A percentile compares a stretch with the other conserved stretches of the same genome.
Conservation (phyloP, 2,113 vertebrate genomes). For the Lepisosteus osseus region DNA sequence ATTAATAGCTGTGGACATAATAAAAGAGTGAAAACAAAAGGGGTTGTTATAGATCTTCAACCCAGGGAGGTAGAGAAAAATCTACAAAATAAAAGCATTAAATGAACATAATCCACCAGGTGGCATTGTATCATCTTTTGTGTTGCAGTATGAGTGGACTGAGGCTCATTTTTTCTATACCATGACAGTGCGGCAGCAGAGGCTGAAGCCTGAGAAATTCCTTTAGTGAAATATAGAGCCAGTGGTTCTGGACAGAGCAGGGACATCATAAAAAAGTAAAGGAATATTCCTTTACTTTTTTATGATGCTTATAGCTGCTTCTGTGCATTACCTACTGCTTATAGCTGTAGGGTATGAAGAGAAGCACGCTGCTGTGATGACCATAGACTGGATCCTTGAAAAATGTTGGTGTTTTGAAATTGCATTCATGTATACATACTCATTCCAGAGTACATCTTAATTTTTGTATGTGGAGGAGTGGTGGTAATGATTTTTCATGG, state of each 20-base stretch:
- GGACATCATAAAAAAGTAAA: not conserved
- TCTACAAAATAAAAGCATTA: too few species aligned
- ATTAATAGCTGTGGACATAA: too few species aligned
- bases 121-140: not conserved
- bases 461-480: too few species aligned
- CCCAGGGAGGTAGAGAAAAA: not conserved
- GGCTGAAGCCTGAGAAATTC: too few species aligned
- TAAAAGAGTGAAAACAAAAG: too few species aligned
- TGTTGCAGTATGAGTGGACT: not conserved
- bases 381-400: conserved; percentile 24
- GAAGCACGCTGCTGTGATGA: conserved; percentile 30
- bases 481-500: too few species aligned
- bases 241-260: too few species aligned
- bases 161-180: too few species aligned
- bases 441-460: not conserved
- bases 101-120: conserved; percentile 4
- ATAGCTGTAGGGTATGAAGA: not conserved
- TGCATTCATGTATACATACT: conserved; percentile 18
- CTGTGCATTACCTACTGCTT: not conserved
- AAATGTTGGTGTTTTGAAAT: conserved; percentile 6
- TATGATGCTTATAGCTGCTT: too few species aligned
- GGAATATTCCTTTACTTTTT: not conserved
- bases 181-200: too few species aligned
- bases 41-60: not conserved
- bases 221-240: too few species aligned